These are phyloP conservation scores for Miopithecus talapoin DNA, from an alignment of 2,797 vertebrate species.

Conservation along the genomic window DNA sequence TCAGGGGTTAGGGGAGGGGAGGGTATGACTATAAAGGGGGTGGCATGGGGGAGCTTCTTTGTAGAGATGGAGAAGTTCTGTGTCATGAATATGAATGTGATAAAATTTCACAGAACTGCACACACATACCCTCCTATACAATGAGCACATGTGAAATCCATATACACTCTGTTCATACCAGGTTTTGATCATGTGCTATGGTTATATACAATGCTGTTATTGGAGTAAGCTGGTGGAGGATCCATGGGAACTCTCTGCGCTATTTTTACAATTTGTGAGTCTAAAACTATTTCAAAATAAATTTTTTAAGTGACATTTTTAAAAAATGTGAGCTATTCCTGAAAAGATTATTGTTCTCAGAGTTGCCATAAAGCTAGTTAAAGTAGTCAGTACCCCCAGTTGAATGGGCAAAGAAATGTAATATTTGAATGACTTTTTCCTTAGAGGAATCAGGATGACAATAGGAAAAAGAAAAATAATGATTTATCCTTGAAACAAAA, in stretches of 20 bases:
- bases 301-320: not conserved
- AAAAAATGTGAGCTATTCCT: not conserved
- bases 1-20: not conserved
- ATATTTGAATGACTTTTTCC: not conserved
- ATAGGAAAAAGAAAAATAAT: not conserved
- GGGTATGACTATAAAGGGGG: rapidly evolving
- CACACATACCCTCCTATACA: not conserved
- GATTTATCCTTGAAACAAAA: not conserved
- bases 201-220: not conserved
- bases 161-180: rapidly evolving
- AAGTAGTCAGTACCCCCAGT: not conserved
- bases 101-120: not conserved
- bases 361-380: not conserved
- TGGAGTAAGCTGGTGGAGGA: not conserved
- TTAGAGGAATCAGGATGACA: not conserved
- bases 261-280: not conserved
- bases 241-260: not conserved
- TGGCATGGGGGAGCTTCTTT: not conserved
- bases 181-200: rapidly evolving
- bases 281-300: not conserved
- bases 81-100: not conserved
- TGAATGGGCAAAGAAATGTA: not conserved
- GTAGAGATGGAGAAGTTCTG: not conserved
- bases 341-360: not conserved
- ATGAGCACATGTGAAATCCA: rapidly evolving